These are phyloP conservation scores for Lasaia peninsularis DNA, from an alignment of 1,140 invertebrate genomes.

Conservation along the genomic window DNA sequence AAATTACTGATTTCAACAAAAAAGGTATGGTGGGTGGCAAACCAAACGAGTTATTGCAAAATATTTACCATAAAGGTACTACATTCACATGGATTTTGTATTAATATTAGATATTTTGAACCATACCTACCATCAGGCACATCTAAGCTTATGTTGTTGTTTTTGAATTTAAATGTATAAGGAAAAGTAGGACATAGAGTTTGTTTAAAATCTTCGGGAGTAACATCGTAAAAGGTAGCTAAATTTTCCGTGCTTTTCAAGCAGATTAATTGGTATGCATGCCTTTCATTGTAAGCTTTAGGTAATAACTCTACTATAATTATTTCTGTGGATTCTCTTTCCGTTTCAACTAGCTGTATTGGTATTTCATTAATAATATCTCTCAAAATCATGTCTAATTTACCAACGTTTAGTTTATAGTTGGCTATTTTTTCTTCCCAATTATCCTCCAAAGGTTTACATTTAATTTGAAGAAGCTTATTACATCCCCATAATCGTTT, in stretches of 20 bases:
- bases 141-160: conserved; percentile 33
- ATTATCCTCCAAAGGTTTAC: neutral
- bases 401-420: neutral
- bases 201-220: conserved; percentile 35
- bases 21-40: no score
- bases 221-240: conserved; percentile 51
- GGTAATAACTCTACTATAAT: conserved; percentile 49
- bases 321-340: conserved; percentile 30
- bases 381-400: neutral
- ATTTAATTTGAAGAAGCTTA: conserved; percentile 19
- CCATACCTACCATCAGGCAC: neutral
- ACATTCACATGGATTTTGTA: no score
- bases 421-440: neutral
- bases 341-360: neutral
- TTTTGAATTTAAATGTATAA: conserved; percentile 38
- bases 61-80: no score
- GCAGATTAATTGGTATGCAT: conserved; percentile 48
- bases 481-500: conserved; percentile 58
- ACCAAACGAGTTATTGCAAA: no score
- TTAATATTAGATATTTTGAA: neutral
- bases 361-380: neutral
- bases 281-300: conserved; percentile 39
- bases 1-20: no score
- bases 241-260: conserved; percentile 28
- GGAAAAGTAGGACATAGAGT: conserved; percentile 49